Conservation (phyloP, 2,888 invertebrate genomes). For the Chrysolina haemoptera region DNA sequence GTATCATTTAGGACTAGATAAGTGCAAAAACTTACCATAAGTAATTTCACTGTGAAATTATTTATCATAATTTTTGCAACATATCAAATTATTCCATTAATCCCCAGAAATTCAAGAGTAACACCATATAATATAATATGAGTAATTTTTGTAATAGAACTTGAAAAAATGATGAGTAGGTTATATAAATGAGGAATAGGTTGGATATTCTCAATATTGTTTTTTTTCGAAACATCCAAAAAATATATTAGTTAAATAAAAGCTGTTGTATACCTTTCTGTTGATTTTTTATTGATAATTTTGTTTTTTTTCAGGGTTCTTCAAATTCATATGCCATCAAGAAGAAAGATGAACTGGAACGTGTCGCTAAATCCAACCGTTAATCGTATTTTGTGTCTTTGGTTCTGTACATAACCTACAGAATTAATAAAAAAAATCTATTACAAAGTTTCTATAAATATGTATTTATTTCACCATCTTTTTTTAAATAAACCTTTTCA, state of each 20-base stretch:
- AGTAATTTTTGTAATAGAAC: too few relatives aligned
- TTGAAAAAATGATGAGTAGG: too few relatives aligned
- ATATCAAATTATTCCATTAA: too few relatives aligned
- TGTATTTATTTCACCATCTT: too few relatives aligned
- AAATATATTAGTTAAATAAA: neutral
- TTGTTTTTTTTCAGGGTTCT: conserved; percentile 80
- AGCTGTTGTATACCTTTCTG: too few relatives aligned
- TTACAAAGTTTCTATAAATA: conserved; percentile 9
- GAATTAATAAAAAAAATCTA: conserved; percentile 43
- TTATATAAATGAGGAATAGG: too few relatives aligned
- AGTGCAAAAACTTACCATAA: conserved; percentile 49
- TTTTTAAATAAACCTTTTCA: too few relatives aligned
- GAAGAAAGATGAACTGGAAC: conserved; percentile 99
- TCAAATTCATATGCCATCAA: conserved; percentile 99
- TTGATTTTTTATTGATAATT: conserved; percentile 6
- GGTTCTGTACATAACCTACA: conserved; percentile 51
- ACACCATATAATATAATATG: too few relatives aligned
- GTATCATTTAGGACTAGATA: conserved; percentile 51
- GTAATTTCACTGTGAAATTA: conserved; percentile 32
- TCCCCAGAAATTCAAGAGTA: too few relatives aligned
- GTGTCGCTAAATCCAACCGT: conserved; percentile 99
- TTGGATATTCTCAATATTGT: too few relatives aligned
- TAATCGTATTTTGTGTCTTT: conserved; percentile 74
- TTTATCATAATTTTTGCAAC: conserved; percentile 50
- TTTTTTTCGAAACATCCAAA: neutral